phyloP scores from a whole-genome alignment of 2,797 vertebrate genomes.

The Acanthornis magna region DNA sequence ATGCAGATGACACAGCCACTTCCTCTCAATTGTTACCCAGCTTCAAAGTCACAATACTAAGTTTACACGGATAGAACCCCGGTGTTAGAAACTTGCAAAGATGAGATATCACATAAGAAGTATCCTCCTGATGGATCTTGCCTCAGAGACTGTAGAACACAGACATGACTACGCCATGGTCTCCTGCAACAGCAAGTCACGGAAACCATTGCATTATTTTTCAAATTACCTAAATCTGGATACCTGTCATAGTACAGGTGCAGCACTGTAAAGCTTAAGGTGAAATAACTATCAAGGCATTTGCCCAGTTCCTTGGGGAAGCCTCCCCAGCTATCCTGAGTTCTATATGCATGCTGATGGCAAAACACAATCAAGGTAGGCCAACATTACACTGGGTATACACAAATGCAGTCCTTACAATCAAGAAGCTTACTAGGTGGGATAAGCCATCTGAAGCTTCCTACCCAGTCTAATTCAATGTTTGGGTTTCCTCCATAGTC shows the following conservation, averaged over 20 bases:
- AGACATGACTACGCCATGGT: accelerated
- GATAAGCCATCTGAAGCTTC: not conserved
- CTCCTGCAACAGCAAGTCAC: not conserved
- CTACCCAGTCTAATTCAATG: not conserved
- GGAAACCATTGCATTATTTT: not conserved
- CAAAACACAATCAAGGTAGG: not conserved
- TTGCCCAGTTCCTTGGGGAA: not conserved
- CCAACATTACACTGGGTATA: not conserved
- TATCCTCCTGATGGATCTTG: not conserved
- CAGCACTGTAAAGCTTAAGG: not conserved
- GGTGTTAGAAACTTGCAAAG: not conserved
- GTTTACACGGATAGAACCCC: not conserved
- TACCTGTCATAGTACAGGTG: not conserved
- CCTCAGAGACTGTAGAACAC: not conserved
- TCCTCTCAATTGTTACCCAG: not conserved
- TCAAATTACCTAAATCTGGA: not conserved
- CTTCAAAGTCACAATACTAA: not conserved
- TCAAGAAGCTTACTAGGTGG: not conserved
- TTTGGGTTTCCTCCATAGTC: not conserved
- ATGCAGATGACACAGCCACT: not conserved
- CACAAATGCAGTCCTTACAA: not conserved
- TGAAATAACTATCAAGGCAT: not conserved
- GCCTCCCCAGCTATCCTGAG: not conserved
- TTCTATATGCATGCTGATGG: accelerated
- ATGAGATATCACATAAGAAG: not conserved